phyloP scores from a whole-genome alignment of 2,888 invertebrate species.

The Craniophora ligustri region DNA sequence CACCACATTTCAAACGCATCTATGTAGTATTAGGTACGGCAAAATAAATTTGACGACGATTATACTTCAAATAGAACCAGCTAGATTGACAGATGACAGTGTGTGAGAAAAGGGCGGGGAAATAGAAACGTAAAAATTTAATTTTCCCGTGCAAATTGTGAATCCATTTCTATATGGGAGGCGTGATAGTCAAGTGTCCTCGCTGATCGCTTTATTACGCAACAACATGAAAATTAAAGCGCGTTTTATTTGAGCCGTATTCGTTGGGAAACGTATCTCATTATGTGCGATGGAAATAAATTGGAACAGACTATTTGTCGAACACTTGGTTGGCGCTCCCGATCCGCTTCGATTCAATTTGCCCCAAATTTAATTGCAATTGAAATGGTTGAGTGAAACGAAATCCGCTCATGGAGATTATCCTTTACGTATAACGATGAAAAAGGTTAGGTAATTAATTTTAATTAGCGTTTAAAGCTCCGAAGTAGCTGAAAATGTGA shows the following conservation, averaged over 20 bases:
- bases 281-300: constrained; percentile 82
- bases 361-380: constrained; percentile 85
- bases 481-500: constrained; percentile 35
- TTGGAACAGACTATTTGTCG: constrained; percentile 84
- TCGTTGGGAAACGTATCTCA: constrained; percentile 80
- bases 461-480: constrained; percentile 43
- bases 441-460: constrained; percentile 56
- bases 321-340: constrained; percentile 80
- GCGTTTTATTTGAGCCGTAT: constrained; percentile 73
- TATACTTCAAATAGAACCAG: constrained; percentile 12
- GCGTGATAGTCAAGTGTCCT: constrained; percentile 56
- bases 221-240: constrained; percentile 76
- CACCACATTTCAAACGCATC: too few relatives aligned
- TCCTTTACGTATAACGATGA: constrained; percentile 55
- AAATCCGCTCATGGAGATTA: constrained; percentile 77
- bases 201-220: constrained; percentile 63
- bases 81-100: constrained; percentile 43
- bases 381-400: constrained; percentile 76
- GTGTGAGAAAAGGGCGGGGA: constrained; percentile 33
- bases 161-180: constrained; percentile 49
- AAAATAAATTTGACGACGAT: constrained; percentile 24
- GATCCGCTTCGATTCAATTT: constrained; percentile 82
- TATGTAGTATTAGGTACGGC: constrained; percentile 9
- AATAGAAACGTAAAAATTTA: constrained; percentile 36
- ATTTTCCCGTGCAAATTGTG: constrained; percentile 46